Evolutionary conservation across 2,888 invertebrate species (phyloP).

Genomic region (Blomia tropicalis): DNA sequence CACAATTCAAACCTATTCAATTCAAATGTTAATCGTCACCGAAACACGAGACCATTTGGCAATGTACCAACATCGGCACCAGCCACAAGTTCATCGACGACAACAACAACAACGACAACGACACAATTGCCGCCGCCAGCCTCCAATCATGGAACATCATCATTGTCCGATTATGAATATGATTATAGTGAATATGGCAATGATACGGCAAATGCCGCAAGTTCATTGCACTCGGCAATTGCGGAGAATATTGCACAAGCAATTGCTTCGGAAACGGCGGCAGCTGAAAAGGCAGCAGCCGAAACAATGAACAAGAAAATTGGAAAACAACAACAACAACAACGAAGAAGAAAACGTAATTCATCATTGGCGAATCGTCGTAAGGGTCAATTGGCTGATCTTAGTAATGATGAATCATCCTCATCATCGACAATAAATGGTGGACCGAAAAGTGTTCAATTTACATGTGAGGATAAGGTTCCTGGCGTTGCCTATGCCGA

Average conservation of each 20-base stretch:
- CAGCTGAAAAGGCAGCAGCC: neutral
- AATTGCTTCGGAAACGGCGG: constrained; percentile 6
- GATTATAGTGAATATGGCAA: constrained; percentile 28
- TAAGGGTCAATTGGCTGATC: neutral
- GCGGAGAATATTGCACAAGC: constrained; percentile 5
- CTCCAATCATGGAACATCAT: neutral
- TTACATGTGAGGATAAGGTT: constrained; percentile 29
- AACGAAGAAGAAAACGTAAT: neutral
- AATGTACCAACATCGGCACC: neutral
- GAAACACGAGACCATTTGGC: constrained; percentile 4
- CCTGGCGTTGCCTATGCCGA: constrained; percentile 29
- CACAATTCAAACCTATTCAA: neutral
- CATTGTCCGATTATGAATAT: constrained; percentile 25
- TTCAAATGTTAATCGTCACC: neutral
- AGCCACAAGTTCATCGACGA: constrained; percentile 9
- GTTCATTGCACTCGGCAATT: constrained; percentile 10
- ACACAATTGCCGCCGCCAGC: neutral
- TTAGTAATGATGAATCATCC: constrained; percentile 7
- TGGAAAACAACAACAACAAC: too few species aligned
- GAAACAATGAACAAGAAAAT: neutral
- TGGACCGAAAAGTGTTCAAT: constrained; percentile 11
- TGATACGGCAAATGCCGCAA: constrained; percentile 10
- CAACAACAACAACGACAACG: neutral
- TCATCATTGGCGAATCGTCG: neutral
- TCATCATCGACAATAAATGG: neutral